phyloP scores from a whole-genome alignment of 1,140 invertebrate species.

The Macrostomum lignano region DNA sequence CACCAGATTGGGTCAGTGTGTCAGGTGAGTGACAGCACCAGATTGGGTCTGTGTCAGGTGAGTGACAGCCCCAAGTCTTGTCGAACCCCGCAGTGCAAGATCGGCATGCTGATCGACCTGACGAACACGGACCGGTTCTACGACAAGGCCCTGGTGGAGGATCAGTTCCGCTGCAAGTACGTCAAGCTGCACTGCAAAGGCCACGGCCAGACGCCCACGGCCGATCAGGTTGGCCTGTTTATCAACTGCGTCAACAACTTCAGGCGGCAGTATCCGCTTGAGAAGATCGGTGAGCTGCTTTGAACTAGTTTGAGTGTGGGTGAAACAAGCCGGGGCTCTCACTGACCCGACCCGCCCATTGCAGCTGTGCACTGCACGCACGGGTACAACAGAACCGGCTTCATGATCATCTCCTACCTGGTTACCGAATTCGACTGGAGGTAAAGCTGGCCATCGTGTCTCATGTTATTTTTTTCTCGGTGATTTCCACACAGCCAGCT shows the following conservation, averaged over 20 bases:
- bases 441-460: slow-evolving; percentile 9
- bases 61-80: neutral
- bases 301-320: too few relatives aligned
- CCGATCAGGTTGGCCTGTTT: slow-evolving; percentile 47
- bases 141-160: slow-evolving; percentile 43
- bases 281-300: slow-evolving; percentile 36
- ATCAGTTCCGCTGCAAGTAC: slow-evolving; percentile 28
- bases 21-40: too few relatives aligned
- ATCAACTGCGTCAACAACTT: slow-evolving; percentile 46
- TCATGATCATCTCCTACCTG: slow-evolving; percentile 62
- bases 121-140: slow-evolving; percentile 83
- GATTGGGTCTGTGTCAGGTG: too few relatives aligned
- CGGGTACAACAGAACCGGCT: slow-evolving; percentile 86
- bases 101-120: slow-evolving; percentile 79
- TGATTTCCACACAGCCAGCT: slow-evolving; percentile 7
- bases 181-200: neutral
- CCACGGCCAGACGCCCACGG: slow-evolving; percentile 28
- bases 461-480: slow-evolving; percentile 13
- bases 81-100: slow-evolving; percentile 28
- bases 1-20: neutral
- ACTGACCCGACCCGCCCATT: slow-evolving; percentile 6
- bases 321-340: neutral
- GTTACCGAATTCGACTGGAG: slow-evolving; percentile 40
- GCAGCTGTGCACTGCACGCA: slow-evolving; percentile 83
- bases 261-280: slow-evolving; percentile 42